A percentile compares a stretch with the other conserved stretches of the same genome.
Conservation (phyloP, 2,797 vertebrate species). For the Epinephelus malabaricus region DNA sequence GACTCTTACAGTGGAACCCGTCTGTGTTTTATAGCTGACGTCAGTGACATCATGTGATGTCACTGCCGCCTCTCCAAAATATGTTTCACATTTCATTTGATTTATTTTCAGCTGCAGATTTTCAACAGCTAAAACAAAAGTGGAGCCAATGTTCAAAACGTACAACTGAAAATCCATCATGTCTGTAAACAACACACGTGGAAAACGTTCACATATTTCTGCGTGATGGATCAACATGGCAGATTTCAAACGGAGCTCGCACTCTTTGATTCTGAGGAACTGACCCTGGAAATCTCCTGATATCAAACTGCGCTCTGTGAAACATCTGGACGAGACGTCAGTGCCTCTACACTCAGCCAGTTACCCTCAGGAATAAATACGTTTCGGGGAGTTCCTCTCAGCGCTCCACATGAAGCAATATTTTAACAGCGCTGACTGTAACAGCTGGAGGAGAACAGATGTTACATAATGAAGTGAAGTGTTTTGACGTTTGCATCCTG, state of each 20-base stretch:
- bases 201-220: background rate
- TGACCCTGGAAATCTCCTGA: background rate
- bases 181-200: background rate
- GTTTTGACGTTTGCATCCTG: conserved; percentile 2
- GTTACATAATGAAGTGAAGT: conserved; percentile 30
- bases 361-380: background rate
- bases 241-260: background rate
- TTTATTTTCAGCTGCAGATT: conserved; percentile 1
- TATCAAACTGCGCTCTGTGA: background rate
- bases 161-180: no score
- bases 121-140: background rate
- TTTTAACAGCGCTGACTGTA: background rate
- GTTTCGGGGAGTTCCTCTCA: background rate
- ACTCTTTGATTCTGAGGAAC: background rate
- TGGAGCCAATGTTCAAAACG: background rate
- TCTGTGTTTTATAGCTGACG: background rate
- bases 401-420: background rate
- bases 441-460: conserved; percentile 35
- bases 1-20: background rate
- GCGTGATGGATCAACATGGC: background rate
- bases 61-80: background rate
- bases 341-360: background rate
- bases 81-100: background rate
- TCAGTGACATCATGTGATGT: no score
- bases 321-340: conserved; percentile 36